phyloP scores from a whole-genome alignment of 35 echinoderm and acorn worm species.

The Lytechinus pictus region DNA sequence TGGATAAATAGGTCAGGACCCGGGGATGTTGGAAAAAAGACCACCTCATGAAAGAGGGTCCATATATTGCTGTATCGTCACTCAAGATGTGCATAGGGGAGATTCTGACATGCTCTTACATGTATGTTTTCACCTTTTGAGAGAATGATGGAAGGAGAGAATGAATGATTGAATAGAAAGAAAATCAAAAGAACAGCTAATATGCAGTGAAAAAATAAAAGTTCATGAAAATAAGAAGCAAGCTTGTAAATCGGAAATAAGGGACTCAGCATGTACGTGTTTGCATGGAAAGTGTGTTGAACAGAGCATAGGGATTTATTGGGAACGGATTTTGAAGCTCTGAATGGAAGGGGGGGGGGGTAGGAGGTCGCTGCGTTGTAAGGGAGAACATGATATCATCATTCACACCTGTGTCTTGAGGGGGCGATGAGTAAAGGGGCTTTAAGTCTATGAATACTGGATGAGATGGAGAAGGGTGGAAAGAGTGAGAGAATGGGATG shows the following conservation, averaged over 20 bases:
- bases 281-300: neutral
- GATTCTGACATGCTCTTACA: too few species aligned
- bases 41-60: too few species aligned
- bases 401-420: slow-evolving; percentile 40
- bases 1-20: neutral
- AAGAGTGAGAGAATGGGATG: neutral
- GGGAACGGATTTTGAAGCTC: neutral
- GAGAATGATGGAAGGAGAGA: neutral
- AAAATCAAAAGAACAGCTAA: neutral
- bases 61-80: too few species aligned
- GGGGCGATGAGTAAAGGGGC: slow-evolving; percentile 22
- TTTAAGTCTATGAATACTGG: neutral
- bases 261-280: neutral
- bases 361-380: slow-evolving; percentile 20
- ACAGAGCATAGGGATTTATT: neutral
- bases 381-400: slow-evolving; percentile 34
- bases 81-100: too few species aligned
- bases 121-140: neutral
- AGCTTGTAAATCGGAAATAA: neutral
- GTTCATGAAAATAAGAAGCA: neutral
- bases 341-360: slow-evolving; percentile 42
- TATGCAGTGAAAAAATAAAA: neutral
- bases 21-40: neutral
- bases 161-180: neutral
- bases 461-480: neutral